phyloP scores from a whole-genome alignment of 1,140 invertebrate species.

The Latrodectus geometricus region DNA sequence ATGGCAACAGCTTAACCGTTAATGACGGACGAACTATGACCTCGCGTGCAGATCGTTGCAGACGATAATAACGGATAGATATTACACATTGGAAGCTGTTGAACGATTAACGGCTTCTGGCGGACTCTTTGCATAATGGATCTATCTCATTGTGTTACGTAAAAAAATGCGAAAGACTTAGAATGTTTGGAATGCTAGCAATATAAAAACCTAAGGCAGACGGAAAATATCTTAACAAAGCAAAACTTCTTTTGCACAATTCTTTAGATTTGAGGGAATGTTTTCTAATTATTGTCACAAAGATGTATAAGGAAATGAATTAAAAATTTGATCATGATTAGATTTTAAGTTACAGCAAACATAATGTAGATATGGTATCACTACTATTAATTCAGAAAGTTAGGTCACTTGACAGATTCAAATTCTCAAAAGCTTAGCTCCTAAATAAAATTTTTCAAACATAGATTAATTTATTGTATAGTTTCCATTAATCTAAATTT shows the following conservation, averaged over 20 bases:
- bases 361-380: too few species aligned
- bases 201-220: background rate
- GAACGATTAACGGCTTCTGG: constrained; percentile 16
- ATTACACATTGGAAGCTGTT: background rate
- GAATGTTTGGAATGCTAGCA: background rate
- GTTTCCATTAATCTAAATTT: too few species aligned
- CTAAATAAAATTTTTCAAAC: too few species aligned
- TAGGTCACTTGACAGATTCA: too few species aligned
- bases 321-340: too few species aligned
- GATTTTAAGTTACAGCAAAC: too few species aligned
- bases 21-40: constrained; percentile 34
- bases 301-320: too few species aligned
- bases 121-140: constrained; percentile 2
- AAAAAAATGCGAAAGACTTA: background rate
- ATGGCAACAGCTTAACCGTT: constrained; percentile 35
- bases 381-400: too few species aligned
- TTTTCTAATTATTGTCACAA: too few species aligned
- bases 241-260: background rate
- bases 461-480: too few species aligned
- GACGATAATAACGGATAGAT: constrained; percentile 37
- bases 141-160: constrained; percentile 7
- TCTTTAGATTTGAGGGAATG: too few species aligned
- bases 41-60: constrained; percentile 37
- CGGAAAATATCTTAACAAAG: background rate
- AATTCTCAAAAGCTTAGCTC: too few species aligned